phyloP scores from a whole-genome alignment of 2,797 vertebrate genomes.

The Notamacropus eugenii region DNA sequence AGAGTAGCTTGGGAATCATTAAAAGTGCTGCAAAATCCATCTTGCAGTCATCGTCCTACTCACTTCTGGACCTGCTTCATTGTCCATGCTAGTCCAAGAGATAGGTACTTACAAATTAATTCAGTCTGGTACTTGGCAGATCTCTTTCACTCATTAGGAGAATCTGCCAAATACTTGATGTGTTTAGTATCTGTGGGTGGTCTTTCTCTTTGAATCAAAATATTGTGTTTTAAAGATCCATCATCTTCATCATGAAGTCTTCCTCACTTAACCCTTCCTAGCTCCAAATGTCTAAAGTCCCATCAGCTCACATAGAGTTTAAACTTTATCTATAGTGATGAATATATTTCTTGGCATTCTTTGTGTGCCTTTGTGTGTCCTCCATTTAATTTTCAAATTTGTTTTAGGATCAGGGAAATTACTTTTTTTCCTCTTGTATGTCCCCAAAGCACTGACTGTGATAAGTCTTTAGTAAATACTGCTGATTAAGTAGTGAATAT shows the following conservation, averaged over 20 bases:
- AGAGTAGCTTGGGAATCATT: neutral
- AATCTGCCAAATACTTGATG: neutral
- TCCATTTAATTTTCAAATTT: neutral
- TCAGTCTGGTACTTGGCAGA: neutral
- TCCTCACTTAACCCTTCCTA: conserved; percentile 6
- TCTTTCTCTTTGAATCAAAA: neutral
- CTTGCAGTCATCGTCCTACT: neutral
- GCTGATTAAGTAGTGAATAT: neutral
- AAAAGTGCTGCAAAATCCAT: neutral
- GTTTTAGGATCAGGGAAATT: neutral
- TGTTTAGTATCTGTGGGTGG: neutral
- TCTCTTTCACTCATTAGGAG: neutral
- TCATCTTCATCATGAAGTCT: conserved; percentile 1
- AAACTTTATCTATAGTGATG: neutral
- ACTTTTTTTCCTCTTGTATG: conserved; percentile 23
- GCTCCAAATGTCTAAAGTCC: neutral
- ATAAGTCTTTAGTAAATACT: neutral
- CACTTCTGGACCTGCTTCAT: neutral
- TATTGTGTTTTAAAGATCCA: conserved; percentile 7
- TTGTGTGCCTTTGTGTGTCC: neutral
- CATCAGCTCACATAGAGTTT: neutral
- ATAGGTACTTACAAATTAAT: neutral
- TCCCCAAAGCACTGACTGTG: neutral
- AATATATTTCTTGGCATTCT: conserved; percentile 5
- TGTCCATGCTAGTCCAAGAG: neutral